Percentiles rank a stretch among this genome's conserved stretches.
phyloP scores from a whole-genome alignment of 1,140 invertebrate species.

The Dufourea novaeangliae region DNA sequence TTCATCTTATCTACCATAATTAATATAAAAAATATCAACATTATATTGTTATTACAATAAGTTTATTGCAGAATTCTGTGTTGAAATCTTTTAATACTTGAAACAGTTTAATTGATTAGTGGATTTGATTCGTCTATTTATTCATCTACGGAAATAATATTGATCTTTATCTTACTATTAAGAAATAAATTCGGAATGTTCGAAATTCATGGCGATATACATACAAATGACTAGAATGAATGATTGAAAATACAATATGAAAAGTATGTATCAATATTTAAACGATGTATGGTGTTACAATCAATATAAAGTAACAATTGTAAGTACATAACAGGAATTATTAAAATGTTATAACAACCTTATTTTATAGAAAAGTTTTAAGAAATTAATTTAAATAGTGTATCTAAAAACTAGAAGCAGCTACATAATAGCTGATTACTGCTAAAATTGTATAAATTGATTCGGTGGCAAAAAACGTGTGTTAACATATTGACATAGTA shows the following conservation, averaged over 20 bases:
- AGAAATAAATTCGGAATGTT: constrained; percentile 11
- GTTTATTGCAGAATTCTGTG: too few relatives aligned
- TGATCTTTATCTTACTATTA: not conserved
- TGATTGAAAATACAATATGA: constrained; percentile 3
- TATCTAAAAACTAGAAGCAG: too few relatives aligned
- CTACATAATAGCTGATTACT: not conserved
- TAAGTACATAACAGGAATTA: not conserved
- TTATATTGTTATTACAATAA: not conserved
- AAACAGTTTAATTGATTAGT: not conserved
- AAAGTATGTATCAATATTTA: constrained; percentile 3
- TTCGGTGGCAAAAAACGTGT: not conserved
- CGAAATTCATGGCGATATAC: not conserved
- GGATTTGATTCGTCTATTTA: not conserved
- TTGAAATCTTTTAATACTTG: not conserved
- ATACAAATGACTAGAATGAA: constrained; percentile 13
- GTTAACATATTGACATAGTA: constrained; percentile 13
- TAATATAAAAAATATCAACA: not conserved
- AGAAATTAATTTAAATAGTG: too few relatives aligned
- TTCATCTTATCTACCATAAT: not conserved
- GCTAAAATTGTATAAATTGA: not conserved
- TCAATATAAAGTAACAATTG: not conserved
- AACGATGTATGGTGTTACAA: not conserved
- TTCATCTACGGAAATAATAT: not conserved
- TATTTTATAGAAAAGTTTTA: not conserved
- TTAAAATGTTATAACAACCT: not conserved